Percentiles rank a stretch among this genome's conserved stretches.
These are phyloP conservation scores for Melanotaenia trifasciata DNA, from an alignment of 2,797 vertebrate genomes.

Conservation along the genomic window DNA sequence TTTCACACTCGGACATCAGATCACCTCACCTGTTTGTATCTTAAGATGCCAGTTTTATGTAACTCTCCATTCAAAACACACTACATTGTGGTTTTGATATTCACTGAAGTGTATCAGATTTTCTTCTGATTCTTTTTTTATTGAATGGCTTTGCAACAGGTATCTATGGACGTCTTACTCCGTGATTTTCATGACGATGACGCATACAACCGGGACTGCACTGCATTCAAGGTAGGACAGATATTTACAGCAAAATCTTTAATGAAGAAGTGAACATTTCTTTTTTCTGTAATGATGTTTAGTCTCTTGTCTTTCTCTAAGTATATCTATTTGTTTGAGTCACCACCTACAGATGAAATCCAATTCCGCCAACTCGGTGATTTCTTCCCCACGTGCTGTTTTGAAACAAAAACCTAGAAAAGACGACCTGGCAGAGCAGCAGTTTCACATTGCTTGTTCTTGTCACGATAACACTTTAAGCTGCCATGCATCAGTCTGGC, in stretches of 20 bases:
- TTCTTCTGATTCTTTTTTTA: slow-evolving; percentile 6
- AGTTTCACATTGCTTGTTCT: background rate
- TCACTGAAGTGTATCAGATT: background rate
- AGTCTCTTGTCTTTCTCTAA: slow-evolving; percentile 3
- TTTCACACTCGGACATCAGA: background rate
- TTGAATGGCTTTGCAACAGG: slow-evolving; percentile 76
- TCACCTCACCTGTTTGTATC: background rate
- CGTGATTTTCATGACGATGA: slow-evolving; percentile 87
- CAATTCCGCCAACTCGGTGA: background rate
- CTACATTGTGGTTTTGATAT: background rate
- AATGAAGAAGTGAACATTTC: background rate
- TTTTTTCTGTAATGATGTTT: background rate
- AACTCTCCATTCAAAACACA: background rate
- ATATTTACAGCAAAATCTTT: background rate
- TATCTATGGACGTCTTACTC: slow-evolving; percentile 86
- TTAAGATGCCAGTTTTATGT: background rate
- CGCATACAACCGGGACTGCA: slow-evolving; percentile 89
- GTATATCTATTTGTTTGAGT: background rate
- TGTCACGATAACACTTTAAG: background rate
- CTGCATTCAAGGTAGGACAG: slow-evolving; percentile 89
- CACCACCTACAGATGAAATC: background rate
- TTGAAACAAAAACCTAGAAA: background rate
- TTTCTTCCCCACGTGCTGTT: background rate
- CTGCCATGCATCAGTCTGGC: background rate
- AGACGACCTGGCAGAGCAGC: background rate